Evolutionary conservation across 2,888 invertebrate species (phyloP), one percentile per base, ranked within the genome.

Genomic region (Acanthosoma haemorrhoidale): DNA sequence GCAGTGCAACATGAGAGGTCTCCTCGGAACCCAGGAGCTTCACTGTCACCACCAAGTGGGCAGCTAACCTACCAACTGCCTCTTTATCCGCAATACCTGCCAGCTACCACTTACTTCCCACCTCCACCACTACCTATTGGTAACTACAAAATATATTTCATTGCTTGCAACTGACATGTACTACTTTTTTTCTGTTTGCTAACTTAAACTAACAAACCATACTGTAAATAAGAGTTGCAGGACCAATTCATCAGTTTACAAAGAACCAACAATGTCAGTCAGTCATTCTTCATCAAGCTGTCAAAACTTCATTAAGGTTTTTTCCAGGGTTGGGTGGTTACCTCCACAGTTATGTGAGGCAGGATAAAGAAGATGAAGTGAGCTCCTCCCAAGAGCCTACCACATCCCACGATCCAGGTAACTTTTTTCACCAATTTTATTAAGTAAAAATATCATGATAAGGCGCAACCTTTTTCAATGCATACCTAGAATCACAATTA

Each of bases 1-100:
- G 94, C 94, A 71, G 94, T 94, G 18, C 94, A 94, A 79, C 93
- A 94, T 80, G 94, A 94, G 80, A 83, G 94, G 73, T 92, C 94
- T 9, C 92, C 94, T 0, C 84, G 94, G 57, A 79, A 77, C 77
- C 80, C 75, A 76, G 80, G 75, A 57, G 78, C 79, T 51, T 75
- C 80, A 71, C 79, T 79, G 79, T 41, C 79, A 5, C 4, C 61
- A 11, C 36, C 29, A 1, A 25, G 64, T 11, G 39, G 59, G 1
- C 60, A 60, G 34, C n/a, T 60, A 29, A 38, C 31, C 1, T 67
- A 51, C 29, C 79, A 75, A 71, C 79, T 79, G 64, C 75, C 77
- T 71, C 72, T 74, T 70, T 63, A 74, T 77, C 16, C 74, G 77
- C 15, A 69, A 67, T 72, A 70, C 69, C 71, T 71, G 69, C 72